A percentile compares a stretch with the other conserved stretches of the same genome.
Conservation (phyloP, 2,797 vertebrate genomes). For the Halcyon leucocephala region DNA sequence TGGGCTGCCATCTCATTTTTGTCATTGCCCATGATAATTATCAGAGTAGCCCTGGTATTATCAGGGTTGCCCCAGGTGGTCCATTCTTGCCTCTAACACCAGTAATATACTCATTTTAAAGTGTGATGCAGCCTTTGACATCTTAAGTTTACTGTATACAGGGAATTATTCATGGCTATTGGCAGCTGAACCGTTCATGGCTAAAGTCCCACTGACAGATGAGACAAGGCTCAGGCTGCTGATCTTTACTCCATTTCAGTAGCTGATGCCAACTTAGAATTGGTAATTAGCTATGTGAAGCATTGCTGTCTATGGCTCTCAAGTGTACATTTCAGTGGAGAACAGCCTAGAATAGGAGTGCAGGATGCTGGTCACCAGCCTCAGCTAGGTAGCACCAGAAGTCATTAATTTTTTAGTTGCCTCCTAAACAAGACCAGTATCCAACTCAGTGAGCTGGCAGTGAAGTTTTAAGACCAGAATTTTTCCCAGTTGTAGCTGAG, state of each 20-base stretch:
- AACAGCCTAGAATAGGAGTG: background rate
- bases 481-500: background rate
- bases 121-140: background rate
- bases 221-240: constrained; percentile 7
- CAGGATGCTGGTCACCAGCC: background rate
- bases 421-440: background rate
- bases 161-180: constrained; percentile 19
- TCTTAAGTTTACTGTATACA: background rate
- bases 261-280: background rate
- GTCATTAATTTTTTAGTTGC: background rate
- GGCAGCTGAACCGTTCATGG: background rate
- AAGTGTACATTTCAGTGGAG: background rate
- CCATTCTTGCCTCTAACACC: background rate
- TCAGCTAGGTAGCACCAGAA: background rate
- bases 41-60: background rate
- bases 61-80: background rate
- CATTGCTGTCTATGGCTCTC: background rate
- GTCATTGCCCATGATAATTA: background rate
- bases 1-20: background rate
- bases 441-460: background rate
- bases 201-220: constrained; percentile 38
- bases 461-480: background rate
- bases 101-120: background rate
- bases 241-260: background rate
- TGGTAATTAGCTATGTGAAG: background rate